Percentiles rank a stretch among this genome's conserved stretches.
Evolutionary conservation across 2,797 vertebrate species (phyloP).

Genomic region (Psittacula derbiana): DNA sequence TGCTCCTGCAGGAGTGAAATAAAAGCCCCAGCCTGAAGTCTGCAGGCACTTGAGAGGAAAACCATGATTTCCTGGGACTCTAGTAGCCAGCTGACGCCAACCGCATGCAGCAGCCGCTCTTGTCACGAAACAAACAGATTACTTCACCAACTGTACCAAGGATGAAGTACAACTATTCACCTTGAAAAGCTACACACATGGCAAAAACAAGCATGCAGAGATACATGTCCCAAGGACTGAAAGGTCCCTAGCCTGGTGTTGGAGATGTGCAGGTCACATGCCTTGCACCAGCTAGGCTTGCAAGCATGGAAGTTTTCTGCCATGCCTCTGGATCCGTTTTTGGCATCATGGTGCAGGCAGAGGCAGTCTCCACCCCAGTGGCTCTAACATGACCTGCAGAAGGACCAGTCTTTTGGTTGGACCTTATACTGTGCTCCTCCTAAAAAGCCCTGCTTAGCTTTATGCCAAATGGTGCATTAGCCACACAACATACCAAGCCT

Average conservation of each 20-base stretch:
- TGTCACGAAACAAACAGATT: background rate
- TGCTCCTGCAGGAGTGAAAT: background rate
- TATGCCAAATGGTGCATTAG: background rate
- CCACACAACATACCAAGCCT: background rate
- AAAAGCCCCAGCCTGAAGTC: background rate
- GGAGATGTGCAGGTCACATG: background rate
- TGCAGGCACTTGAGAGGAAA: background rate
- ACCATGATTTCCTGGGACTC: background rate
- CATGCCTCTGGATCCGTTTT: background rate
- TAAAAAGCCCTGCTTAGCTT: background rate
- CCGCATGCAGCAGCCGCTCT: background rate
- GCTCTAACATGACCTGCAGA: background rate
- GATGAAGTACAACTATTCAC: background rate
- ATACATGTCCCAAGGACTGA: rapidly evolving
- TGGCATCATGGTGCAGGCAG: background rate
- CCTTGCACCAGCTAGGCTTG: background rate
- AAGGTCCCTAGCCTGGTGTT: background rate
- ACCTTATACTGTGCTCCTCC: background rate
- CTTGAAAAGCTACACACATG: background rate
- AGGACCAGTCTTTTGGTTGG: background rate
- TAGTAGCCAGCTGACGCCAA: background rate
- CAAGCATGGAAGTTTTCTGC: background rate
- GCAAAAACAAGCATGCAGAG: background rate
- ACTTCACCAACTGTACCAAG: background rate
- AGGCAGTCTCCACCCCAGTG: background rate